phyloP scores from a whole-genome alignment of 2,113 vertebrate genomes.

The Alouatta palliata region DNA sequence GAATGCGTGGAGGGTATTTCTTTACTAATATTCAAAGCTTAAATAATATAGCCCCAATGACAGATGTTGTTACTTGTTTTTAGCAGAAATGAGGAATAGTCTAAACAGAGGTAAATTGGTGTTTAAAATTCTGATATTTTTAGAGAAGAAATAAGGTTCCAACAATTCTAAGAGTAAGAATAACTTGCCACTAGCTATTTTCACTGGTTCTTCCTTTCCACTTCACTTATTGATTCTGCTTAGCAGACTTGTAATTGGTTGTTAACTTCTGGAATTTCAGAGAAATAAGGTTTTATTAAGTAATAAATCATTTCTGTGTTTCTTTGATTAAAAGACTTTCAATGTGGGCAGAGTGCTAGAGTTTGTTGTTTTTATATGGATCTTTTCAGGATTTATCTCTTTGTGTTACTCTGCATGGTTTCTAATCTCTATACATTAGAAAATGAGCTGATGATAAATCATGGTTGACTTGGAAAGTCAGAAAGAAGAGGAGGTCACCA shows the following conservation, averaged over 20 bases:
- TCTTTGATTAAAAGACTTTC: constrained; percentile 12
- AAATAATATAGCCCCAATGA: neutral
- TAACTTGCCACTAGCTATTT: constrained; percentile 8
- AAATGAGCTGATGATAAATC: neutral
- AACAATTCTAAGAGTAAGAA: constrained; percentile 45
- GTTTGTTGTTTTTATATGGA: neutral
- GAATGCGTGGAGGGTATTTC: neutral
- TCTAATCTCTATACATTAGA: neutral
- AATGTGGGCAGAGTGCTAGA: neutral
- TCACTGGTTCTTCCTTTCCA: neutral
- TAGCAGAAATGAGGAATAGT: neutral
- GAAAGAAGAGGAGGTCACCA: neutral
- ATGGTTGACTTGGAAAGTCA: neutral
- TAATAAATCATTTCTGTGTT: neutral
- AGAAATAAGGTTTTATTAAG: constrained; percentile 55
- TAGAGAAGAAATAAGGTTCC: constrained; percentile 2
- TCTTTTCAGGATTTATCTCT: constrained; percentile 2
- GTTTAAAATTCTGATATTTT: constrained; percentile 34
- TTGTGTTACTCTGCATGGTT: neutral
- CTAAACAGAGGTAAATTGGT: neutral
- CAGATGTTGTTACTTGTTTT: constrained; percentile 44
- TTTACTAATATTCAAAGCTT: constrained; percentile 34
- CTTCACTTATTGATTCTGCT: neutral
- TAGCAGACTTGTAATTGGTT: constrained; percentile 21
- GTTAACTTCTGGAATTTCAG: constrained; percentile 11